A percentile compares a stretch with the other conserved stretches of the same genome.
phyloP scores from a whole-genome alignment of 2,888 invertebrate genomes.

The Drosophila aldrichi region DNA sequence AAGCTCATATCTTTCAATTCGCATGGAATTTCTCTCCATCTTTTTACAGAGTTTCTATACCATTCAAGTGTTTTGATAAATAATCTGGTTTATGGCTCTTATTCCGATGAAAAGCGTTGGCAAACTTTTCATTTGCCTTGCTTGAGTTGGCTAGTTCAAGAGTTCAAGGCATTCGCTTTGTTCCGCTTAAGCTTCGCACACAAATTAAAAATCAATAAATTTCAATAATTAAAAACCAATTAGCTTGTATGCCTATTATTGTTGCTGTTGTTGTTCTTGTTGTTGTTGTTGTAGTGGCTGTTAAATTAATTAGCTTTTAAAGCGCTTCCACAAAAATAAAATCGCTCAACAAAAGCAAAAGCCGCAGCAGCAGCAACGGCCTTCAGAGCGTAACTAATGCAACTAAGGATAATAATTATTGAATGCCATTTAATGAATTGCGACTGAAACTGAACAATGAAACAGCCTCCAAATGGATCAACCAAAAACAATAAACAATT shows the following conservation, averaged over 20 bases:
- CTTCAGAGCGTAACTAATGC: slow-evolving; percentile 46
- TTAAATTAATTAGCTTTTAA: slow-evolving; percentile 52
- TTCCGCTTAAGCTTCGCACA: slow-evolving; percentile 39
- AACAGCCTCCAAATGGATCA: slow-evolving; percentile 19
- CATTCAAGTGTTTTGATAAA: background rate
- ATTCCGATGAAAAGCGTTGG: background rate
- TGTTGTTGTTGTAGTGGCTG: slow-evolving; percentile 8
- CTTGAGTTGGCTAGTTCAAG: slow-evolving; percentile 32
- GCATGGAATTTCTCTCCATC: background rate
- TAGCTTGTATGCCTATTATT: slow-evolving; percentile 49
- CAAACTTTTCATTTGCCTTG: slow-evolving; percentile 20
- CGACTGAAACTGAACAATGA: slow-evolving; percentile 33
- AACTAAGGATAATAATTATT: slow-evolving; percentile 43
- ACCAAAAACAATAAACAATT: slow-evolving; percentile 5
- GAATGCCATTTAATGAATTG: slow-evolving; percentile 45
- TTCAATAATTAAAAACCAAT: slow-evolving; percentile 70
- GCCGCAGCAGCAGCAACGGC: slow-evolving; percentile 13
- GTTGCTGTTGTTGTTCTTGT: slow-evolving; percentile 8
- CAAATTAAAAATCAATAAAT: slow-evolving; percentile 72
- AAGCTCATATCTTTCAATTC: background rate
- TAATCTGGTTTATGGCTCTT: background rate
- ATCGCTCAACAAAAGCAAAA: slow-evolving; percentile 24
- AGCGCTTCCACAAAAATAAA: slow-evolving; percentile 27
- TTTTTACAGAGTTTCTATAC: background rate
- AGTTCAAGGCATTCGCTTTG: slow-evolving; percentile 52